Conservation (phyloP, 2,797 vertebrate species). For the Pteronotus mesoamericanus region DNA sequence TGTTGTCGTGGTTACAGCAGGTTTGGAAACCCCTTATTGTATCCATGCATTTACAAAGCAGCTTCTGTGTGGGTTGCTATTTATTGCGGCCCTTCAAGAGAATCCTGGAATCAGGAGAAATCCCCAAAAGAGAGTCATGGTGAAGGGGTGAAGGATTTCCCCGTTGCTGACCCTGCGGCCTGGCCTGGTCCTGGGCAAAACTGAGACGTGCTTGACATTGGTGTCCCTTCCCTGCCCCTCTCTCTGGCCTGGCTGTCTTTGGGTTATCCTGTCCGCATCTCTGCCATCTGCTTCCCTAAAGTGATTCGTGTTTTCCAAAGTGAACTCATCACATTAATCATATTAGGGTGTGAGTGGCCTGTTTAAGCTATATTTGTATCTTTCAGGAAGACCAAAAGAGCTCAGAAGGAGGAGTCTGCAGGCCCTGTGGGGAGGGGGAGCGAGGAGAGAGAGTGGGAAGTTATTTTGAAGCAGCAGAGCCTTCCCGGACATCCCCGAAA, state of each 20-base stretch:
- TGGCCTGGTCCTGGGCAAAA: not conserved
- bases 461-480: not conserved
- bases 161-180: not conserved
- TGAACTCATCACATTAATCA: not conserved
- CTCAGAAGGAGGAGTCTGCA: not conserved
- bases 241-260: not conserved
- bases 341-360: not conserved
- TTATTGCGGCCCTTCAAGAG: not conserved
- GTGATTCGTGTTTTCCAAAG: slow-evolving; percentile 2
- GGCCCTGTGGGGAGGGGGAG: not conserved
- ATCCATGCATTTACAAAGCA: not conserved
- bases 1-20: not conserved
- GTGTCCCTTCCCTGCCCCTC: not conserved
- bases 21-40: not conserved
- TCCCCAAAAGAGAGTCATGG: not conserved
- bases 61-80: not conserved
- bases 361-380: not conserved
- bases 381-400: not conserved
- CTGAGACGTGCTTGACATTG: not conserved
- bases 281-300: not conserved
- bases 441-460: not conserved
- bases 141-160: not conserved
- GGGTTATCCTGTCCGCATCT: not conserved
- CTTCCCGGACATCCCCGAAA: not conserved
- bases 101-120: not conserved